These are phyloP conservation scores for Gadopsis marmoratus DNA, from an alignment of 2,797 vertebrate species.

Conservation along the genomic window DNA sequence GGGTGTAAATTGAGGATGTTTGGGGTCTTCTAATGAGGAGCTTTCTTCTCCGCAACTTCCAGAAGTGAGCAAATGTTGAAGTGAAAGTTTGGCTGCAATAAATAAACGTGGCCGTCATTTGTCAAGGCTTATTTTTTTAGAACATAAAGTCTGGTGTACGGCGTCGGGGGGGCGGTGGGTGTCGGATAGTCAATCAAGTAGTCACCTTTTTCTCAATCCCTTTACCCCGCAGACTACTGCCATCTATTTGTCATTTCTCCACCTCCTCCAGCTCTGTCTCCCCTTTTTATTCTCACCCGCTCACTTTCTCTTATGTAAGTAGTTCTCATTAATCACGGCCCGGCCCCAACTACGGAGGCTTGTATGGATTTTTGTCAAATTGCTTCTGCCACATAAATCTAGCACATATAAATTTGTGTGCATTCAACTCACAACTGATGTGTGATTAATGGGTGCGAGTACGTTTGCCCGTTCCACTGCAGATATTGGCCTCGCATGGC, in stretches of 20 bases:
- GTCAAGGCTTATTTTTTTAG: constrained; percentile 48
- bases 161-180: constrained; percentile 13
- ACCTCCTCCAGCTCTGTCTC: constrained; percentile 62
- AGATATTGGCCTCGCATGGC: constrained; percentile 35
- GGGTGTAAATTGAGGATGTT: not conserved
- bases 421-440: constrained; percentile 72
- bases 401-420: constrained; percentile 74
- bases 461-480: constrained; percentile 52
- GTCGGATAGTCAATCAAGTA: constrained; percentile 65
- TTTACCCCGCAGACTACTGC: constrained; percentile 48
- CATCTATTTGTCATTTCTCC: constrained; percentile 72
- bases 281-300: constrained; percentile 53
- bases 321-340: constrained; percentile 75
- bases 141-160: constrained; percentile 41
- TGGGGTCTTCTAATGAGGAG: not conserved
- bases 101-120: constrained; percentile 40
- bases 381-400: constrained; percentile 79
- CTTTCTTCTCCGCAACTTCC: constrained; percentile 18
- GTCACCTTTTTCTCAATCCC: constrained; percentile 60
- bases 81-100: constrained; percentile 4
- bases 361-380: constrained; percentile 80
- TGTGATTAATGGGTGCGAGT: constrained; percentile 67
- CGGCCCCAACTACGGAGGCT: constrained; percentile 61
- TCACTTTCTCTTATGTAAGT: constrained; percentile 77
- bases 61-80: constrained; percentile 12